Base-by-base conservation (phyloP, 1,140 invertebrate species). In the Dinoponera quadriceps region DNA sequence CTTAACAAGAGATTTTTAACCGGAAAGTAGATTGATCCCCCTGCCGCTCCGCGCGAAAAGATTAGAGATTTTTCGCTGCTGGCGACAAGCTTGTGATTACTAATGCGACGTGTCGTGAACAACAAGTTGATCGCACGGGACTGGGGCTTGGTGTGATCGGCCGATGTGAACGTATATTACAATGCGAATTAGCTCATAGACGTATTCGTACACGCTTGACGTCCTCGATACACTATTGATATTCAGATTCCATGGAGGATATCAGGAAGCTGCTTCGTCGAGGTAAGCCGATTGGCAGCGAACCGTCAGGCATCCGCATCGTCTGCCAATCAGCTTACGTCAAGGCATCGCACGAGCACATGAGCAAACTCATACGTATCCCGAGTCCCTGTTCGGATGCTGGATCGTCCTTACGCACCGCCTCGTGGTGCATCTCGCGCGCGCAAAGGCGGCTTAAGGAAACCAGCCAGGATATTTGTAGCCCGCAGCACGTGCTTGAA, bases 321-420 rank as follows among this genome's bases (percentile, higher is more conserved):
- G 87, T 80, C 87, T 88, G 80, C 81, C 84, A 86, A 88, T 86
- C 87, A 89, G 87, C 87, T 89, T 89, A 89, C 65, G 16, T 44
- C 54, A 33, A 57, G 57, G 73, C 59, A 71, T 38, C 33, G 18
- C n/a, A 59, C 33, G 18, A 14, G 14, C 16, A 48, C 48, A 71
- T 62, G 44, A 4, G 27, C 57, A 60, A 1, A 54, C 16, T 29
- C 33, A 48, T 14, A 59, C n/a, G 22, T 60, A 84, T 55, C 20
- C 38, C 38, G 63, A 22, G 54, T 14, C 62, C 63, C 65, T 83
- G 75, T 63, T 68, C 3, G 55, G 54, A 14, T n/a, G n/a, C 60
- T 44, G 38, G 54, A 38, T 55, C 54, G 55, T 72, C 44, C 72
- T 22, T 18, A 49, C 54, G 25, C 59, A 59, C 33, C 55, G 66